These are phyloP conservation scores for Notamacropus eugenii DNA, from an alignment of 2,797 vertebrate species.

Conservation along the genomic window DNA sequence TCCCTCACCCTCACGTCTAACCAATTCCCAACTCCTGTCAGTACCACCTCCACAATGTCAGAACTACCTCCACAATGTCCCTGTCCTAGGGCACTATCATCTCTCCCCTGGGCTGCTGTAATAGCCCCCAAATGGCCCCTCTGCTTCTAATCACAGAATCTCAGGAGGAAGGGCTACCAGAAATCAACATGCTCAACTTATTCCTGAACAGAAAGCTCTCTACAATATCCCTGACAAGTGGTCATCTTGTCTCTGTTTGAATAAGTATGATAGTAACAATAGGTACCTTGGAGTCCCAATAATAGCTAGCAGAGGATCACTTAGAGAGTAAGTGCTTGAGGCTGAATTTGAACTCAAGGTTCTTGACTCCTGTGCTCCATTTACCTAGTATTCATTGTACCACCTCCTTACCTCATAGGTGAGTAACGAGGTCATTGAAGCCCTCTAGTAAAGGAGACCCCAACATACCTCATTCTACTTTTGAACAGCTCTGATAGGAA, in stretches of 20 bases:
- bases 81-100: not conserved
- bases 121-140: not conserved
- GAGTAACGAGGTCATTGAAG: not conserved
- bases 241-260: not conserved
- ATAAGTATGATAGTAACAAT: not conserved
- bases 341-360: not conserved
- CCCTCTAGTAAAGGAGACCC: not conserved
- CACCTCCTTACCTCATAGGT: not conserved
- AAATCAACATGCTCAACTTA: not conserved
- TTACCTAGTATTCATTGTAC: not conserved
- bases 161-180: not conserved
- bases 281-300: not conserved
- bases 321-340: not conserved
- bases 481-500: not conserved
- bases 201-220: not conserved
- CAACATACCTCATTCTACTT: not conserved
- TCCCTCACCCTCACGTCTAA: not conserved
- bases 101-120: not conserved
- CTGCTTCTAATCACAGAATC: not conserved
- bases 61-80: not conserved
- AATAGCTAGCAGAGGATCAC: not conserved
- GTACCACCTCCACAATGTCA: not conserved
- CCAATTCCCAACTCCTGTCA: not conserved
- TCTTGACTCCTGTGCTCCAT: not conserved
- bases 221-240: not conserved